Base-by-base conservation (phyloP, 2,113 vertebrate genomes). In the Shinisaurus crocodilurus region DNA sequence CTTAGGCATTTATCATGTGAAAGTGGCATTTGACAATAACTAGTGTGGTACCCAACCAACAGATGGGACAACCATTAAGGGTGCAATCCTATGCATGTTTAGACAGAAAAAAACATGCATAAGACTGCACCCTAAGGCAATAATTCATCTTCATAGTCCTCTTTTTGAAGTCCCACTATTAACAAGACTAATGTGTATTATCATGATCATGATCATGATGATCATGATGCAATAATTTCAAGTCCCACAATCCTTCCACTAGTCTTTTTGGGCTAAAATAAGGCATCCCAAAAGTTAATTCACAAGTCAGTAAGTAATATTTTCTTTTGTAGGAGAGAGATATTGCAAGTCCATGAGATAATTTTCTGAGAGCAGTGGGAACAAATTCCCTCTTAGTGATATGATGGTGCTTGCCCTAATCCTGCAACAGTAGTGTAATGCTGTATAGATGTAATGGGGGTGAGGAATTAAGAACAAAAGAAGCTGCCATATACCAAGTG, bases 1-100 rank as follows among this genome's bases (percentile, higher is more conserved):
- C 1, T 25, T 80, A 48, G 86, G 37, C 27, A 74, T 60, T 81
- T 92, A 69, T 86, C 90, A 67, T 80, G 67, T 77, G 85, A 9
- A 50, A 0, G 0, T 37, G 25, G 72, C 67, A 93, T 94, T 45
- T 91, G 86, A 69, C 72, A 80, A 89, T 65, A 88, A 92, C 43
- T 23, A 7, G 32, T 88, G 16, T 50, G 43, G 43, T 5, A 15
- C 34, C 6, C 32, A 54, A 57, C 43, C 15, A 48, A 32, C 6
- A 25, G 27, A 13, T 37, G 32, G 32, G 20, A 34, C 27, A 50
- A 13, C 25, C 10, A 27, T 29, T 63, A 43, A 54, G 18, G 3
- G 60, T 63, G 20, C 60, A 63, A 63, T 63, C 60, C 60, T 63
- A 23, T 63, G 60, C 60, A 63, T 20, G 60, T 63, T 23, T 63